Conservation (phyloP, 2,113 vertebrate genomes). For the Deroptyus accipitrinus region DNA sequence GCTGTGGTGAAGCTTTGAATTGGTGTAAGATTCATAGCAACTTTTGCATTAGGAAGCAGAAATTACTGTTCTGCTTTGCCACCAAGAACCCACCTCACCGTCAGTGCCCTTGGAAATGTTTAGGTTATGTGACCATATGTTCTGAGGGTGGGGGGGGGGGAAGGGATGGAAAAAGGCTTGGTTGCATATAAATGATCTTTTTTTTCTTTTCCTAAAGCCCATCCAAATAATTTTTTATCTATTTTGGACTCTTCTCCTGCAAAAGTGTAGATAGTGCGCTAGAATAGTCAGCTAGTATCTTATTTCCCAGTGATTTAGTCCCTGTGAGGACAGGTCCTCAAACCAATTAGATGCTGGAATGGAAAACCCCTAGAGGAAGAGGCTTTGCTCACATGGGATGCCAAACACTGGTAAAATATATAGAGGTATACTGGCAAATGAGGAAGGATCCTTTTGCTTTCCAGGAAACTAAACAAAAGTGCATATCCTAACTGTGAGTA, state of each 20-base stretch:
- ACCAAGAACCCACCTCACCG: neutral
- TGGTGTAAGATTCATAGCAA: neutral
- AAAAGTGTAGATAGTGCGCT: neutral
- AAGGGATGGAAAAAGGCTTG: neutral
- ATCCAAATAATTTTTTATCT: neutral
- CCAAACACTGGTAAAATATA: neutral
- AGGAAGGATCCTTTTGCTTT: neutral
- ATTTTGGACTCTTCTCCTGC: neutral
- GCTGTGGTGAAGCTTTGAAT: neutral
- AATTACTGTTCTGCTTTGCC: neutral
- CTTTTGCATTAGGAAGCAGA: slow-evolving; percentile 8
- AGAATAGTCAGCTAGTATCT: neutral
- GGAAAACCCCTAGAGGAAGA: neutral
- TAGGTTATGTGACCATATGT: neutral
- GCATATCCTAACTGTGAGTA: rapidly evolving
- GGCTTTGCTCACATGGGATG: neutral
- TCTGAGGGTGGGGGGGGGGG: neutral
- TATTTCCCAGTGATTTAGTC: neutral
- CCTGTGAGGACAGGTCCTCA: neutral
- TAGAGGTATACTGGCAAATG: neutral
- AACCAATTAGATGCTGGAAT: neutral
- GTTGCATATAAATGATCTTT: neutral
- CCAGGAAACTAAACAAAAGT: neutral
- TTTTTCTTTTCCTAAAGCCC: neutral
- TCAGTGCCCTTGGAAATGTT: neutral